Percentiles rank a stretch among this genome's conserved stretches.
These are phyloP conservation scores for Holothuria scabra DNA, from an alignment of 53 echinoderm and acorn worm species.

Conservation along the genomic window DNA sequence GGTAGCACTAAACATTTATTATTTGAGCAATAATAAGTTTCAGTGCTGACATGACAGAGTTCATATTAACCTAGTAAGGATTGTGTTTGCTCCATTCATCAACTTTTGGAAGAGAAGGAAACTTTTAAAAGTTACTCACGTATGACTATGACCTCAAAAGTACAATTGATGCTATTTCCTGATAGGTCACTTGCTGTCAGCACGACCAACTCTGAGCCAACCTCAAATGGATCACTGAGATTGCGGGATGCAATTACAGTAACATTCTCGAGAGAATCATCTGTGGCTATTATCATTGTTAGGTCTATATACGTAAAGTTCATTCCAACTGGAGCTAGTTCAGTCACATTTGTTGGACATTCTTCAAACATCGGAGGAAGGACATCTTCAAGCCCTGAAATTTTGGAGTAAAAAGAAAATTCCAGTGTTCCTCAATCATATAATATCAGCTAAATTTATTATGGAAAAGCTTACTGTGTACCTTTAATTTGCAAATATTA, in stretches of 20 bases:
- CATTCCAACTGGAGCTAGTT: background rate
- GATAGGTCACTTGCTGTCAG: slow-evolving; percentile 33
- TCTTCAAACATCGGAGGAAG: background rate
- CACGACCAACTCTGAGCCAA: slow-evolving; percentile 21
- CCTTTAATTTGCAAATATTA: too few relatives aligned
- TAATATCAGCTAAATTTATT: too few relatives aligned
- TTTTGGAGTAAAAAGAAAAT: too few relatives aligned
- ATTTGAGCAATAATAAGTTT: too few relatives aligned
- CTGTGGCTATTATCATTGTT: background rate
- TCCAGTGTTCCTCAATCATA: too few relatives aligned
- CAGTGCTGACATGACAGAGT: too few relatives aligned
- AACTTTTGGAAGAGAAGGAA: too few relatives aligned
- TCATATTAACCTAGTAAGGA: too few relatives aligned
- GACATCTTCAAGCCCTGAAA: slow-evolving; percentile 29
- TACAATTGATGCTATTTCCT: slow-evolving; percentile 41
- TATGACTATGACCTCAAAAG: slow-evolving; percentile 29
- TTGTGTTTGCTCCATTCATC: too few relatives aligned
- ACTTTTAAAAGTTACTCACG: background rate
- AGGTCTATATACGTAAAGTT: background rate
- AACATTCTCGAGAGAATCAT: background rate
- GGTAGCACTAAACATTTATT: too few relatives aligned
- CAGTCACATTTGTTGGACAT: slow-evolving; percentile 28
- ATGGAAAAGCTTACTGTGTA: too few relatives aligned
- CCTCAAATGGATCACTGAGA: background rate
- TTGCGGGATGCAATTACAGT: background rate